Evolutionary conservation across 1,140 invertebrate genomes (phyloP).

Genomic region (Spodoptera frugiperda): DNA sequence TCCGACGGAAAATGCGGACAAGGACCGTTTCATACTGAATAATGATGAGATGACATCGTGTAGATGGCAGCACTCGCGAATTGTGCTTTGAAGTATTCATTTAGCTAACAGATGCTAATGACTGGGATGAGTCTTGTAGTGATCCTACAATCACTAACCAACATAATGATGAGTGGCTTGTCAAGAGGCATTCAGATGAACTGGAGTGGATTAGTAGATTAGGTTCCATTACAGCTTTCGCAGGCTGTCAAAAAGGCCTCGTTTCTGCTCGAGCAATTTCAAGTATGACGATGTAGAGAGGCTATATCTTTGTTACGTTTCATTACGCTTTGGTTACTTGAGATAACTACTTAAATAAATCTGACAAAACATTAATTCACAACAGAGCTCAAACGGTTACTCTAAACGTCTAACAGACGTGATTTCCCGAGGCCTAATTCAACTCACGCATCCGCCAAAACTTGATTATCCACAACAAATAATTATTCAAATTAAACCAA

Average conservation of each 20-base stretch:
- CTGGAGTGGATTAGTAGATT: slow-evolving; percentile 23
- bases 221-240: slow-evolving; percentile 22
- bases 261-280: background rate
- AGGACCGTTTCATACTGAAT: slow-evolving; percentile 48
- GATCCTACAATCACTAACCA: slow-evolving; percentile 31
- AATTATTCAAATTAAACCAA: background rate
- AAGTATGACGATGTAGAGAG: background rate
- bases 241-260: background rate
- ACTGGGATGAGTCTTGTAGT: slow-evolving; percentile 38
- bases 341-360: no score
- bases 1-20: slow-evolving; percentile 38
- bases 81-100: slow-evolving; percentile 49
- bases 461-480: background rate
- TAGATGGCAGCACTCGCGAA: slow-evolving; percentile 24
- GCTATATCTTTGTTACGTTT: background rate
- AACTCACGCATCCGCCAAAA: background rate
- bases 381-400: no score
- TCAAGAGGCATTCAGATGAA: slow-evolving; percentile 6
- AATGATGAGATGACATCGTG: slow-evolving; percentile 47
- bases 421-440: background rate
- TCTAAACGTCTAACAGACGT: no score
- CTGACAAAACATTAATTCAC: no score
- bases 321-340: no score
- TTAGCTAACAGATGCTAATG: slow-evolving; percentile 47
- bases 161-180: slow-evolving; percentile 36